Evolutionary conservation across 2,797 vertebrate species (phyloP).

Genomic region (Trematomus bernacchii): DNA sequence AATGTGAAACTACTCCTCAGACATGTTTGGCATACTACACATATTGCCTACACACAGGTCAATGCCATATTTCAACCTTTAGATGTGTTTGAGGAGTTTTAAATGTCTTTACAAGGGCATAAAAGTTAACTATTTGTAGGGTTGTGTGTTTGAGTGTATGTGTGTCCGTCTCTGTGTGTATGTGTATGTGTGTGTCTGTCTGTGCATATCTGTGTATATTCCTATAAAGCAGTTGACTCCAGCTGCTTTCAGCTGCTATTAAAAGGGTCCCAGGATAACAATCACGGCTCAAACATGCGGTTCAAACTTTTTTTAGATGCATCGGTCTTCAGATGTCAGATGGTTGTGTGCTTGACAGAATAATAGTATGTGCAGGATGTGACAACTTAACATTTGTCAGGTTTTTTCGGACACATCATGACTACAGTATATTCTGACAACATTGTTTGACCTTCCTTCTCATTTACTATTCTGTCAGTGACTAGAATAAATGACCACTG

Average conservation of each 20-base stretch:
- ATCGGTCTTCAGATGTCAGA: slow-evolving; percentile 10
- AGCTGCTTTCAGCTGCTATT: slow-evolving; percentile 62
- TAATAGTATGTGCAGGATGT: neutral
- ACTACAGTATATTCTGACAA: neutral
- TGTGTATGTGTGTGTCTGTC: no score
- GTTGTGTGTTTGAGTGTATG: no score
- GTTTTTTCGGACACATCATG: neutral
- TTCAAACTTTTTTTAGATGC: slow-evolving; percentile 35
- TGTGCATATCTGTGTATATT: neutral
- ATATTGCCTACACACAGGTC: neutral
- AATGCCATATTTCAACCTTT: neutral
- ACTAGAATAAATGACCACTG: neutral
- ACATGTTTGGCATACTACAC: slow-evolving; percentile 7
- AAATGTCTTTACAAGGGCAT: slow-evolving; percentile 1
- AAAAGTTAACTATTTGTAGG: slow-evolving; percentile 24
- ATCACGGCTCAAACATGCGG: slow-evolving; percentile 27
- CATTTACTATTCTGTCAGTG: neutral
- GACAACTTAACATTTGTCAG: neutral
- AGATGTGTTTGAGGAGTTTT: neutral
- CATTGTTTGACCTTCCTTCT: neutral
- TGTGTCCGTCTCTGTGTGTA: no score
- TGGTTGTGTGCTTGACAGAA: neutral
- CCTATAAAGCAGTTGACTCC: slow-evolving; percentile 47
- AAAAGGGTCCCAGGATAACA: slow-evolving; percentile 32
- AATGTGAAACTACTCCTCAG: neutral